These are phyloP conservation scores for Balaeniceps rex DNA, from an alignment of 2,113 vertebrate species.

Conservation along the genomic window DNA sequence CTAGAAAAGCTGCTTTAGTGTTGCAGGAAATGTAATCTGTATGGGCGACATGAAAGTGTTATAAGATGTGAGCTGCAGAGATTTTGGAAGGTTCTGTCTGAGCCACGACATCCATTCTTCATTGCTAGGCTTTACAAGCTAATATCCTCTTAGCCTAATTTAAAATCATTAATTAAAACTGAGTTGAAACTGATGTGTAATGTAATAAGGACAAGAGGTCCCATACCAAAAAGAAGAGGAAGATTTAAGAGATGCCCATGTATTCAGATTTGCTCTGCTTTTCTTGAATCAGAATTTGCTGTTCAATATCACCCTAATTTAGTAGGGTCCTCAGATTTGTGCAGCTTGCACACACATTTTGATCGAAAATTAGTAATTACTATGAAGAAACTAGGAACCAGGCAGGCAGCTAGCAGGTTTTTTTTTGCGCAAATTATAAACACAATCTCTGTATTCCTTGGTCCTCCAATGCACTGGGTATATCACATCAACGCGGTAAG, in stretches of 20 bases:
- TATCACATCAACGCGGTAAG: slow-evolving; percentile 48
- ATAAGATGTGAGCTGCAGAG: slow-evolving; percentile 50
- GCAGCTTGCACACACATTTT: background rate
- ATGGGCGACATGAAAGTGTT: slow-evolving; percentile 62
- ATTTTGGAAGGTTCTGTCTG: slow-evolving; percentile 64
- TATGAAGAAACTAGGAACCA: background rate
- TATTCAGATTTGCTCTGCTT: background rate
- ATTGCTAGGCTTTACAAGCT: slow-evolving; percentile 55
- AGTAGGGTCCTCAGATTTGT: background rate
- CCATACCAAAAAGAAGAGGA: background rate
- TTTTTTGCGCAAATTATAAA: slow-evolving; percentile 28
- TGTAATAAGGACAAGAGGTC: slow-evolving; percentile 47
- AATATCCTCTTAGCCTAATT: slow-evolving; percentile 82
- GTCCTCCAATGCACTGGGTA: slow-evolving; percentile 24
- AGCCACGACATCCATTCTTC: slow-evolving; percentile 61
- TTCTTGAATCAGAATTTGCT: background rate
- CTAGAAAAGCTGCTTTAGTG: slow-evolving; percentile 55
- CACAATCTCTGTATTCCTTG: slow-evolving; percentile 14
- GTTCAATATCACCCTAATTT: background rate
- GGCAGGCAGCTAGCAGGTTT: slow-evolving; percentile 18
- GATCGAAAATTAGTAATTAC: slow-evolving; percentile 1
- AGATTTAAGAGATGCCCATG: background rate
- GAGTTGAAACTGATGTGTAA: slow-evolving; percentile 49
- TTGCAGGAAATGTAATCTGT: slow-evolving; percentile 66
- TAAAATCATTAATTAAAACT: slow-evolving; percentile 65